These are phyloP conservation scores for Carlito syrichta DNA, from an alignment of 2,113 vertebrate genomes.

Conservation along the genomic window DNA sequence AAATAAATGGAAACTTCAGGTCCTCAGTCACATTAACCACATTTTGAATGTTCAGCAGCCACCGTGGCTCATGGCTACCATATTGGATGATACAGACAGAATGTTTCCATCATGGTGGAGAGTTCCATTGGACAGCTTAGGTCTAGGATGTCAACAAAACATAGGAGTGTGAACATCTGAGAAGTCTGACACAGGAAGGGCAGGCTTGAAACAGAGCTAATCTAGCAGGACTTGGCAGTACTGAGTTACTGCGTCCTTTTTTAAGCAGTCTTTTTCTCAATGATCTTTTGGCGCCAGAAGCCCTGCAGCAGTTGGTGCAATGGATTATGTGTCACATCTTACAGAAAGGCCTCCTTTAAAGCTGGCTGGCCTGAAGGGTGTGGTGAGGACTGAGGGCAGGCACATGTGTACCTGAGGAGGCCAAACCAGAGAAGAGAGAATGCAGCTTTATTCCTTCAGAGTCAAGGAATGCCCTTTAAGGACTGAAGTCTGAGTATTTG, in stretches of 20 bases:
- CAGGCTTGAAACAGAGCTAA: constrained; percentile 30
- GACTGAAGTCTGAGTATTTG: neutral
- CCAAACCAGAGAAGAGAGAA: neutral
- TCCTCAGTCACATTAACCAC: neutral
- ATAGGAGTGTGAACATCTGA: constrained; percentile 51
- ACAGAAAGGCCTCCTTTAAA: constrained; percentile 33
- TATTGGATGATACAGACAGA: neutral
- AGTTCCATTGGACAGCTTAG: neutral
- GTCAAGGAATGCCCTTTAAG: neutral
- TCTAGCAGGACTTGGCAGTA: neutral
- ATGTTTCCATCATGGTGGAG: neutral
- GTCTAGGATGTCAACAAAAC: neutral
- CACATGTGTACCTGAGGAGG: neutral
- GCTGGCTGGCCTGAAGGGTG: neutral
- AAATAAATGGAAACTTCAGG: neutral
- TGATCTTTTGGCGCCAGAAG: constrained; percentile 41
- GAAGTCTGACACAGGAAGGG: constrained; percentile 62
- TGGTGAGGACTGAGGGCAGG: neutral
- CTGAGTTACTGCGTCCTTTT: constrained; percentile 46
- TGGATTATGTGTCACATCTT: constrained; percentile 10
- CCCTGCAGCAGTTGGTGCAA: neutral
- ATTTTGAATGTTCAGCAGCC: neutral
- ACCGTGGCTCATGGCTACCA: neutral
- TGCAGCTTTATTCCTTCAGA: constrained; percentile 25
- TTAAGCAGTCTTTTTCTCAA: constrained; percentile 69